phyloP scores from a whole-genome alignment of 2,888 invertebrate species.

The Brenthis hecate region DNA sequence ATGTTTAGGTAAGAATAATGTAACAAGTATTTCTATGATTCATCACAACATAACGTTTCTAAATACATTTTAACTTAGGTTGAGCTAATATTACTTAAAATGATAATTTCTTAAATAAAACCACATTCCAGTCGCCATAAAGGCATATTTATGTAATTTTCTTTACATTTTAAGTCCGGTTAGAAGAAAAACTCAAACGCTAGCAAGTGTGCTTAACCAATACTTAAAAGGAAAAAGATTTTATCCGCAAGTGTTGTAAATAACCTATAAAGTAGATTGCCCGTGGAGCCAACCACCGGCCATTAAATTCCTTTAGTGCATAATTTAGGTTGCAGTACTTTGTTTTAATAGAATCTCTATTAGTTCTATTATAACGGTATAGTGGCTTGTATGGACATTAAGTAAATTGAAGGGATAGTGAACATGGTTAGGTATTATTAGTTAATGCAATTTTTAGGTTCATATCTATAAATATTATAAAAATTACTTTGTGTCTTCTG shows the following conservation, averaged over 20 bases:
- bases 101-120: too few relatives aligned
- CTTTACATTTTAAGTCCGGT: background rate
- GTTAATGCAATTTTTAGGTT: too few relatives aligned
- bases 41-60: too few relatives aligned
- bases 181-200: conserved; percentile 1
- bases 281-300: background rate
- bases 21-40: too few relatives aligned
- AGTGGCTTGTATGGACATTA: background rate
- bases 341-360: background rate
- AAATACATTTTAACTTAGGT: too few relatives aligned
- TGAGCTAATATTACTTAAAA: too few relatives aligned
- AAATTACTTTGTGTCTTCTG: too few relatives aligned
- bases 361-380: background rate
- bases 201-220: background rate
- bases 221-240: conserved; percentile 6
- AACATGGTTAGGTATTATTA: background rate
- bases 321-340: background rate
- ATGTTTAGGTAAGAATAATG: too few relatives aligned
- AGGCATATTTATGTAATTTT: background rate
- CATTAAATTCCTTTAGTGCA: background rate
- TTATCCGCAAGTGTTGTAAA: conserved; percentile 5
- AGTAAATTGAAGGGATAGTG: background rate
- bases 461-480: too few relatives aligned
- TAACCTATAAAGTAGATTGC: conserved; percentile 1
- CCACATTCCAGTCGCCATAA: too few relatives aligned